Base-by-base conservation (phyloP, 1,140 invertebrate genomes). In the Halyomorpha halys region DNA sequence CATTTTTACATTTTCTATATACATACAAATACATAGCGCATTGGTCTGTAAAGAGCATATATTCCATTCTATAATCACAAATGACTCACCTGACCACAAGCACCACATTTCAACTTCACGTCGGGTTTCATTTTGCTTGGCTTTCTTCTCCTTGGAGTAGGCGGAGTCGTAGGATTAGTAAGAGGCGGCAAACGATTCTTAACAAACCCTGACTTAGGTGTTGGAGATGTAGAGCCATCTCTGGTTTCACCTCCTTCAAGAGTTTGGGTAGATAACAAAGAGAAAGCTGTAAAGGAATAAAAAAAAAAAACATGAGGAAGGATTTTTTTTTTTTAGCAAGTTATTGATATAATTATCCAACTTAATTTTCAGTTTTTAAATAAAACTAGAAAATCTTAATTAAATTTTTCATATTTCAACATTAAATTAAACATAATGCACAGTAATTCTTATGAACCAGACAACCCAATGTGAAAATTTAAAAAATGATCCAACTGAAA, bases 31-130 rank as follows among this genome's bases (percentile, higher is more conserved):
- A n/a, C n/a, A n/a, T n/a, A n/a, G n/a, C n/a, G n/a, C n/a, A n/a
- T n/a, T n/a, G n/a, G n/a, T n/a, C n/a, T n/a, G 25, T 44, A 71
- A 65, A 39, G 59, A 47, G 4, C 2, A 11, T n/a, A 47, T 47
- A 5, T 30, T 30, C 8, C 27, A 30, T 30, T 30, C 27, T 8
- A 30, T 8, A 30, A 30, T 30, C 27, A 8, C 3, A 8, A 30
- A 30, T 30, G 27, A 39, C 34, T 39, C 4, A 61, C 64, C 47
- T 92, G 89, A 5, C 95, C 95, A 78, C 97, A 99, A 16, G 96
- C 95, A 18, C 96, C 94, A 76, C 97, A 99, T 78, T 83, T 85
- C 19, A 99, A 79, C 78, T 94, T 94, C 3, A 94, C 78, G 75
- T 94, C 89, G 27, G 70, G 70, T 66, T 71, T 72, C 25, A 71